These are phyloP conservation scores for Meganola albula DNA, from an alignment of 2,888 invertebrate species.

Conservation along the genomic window DNA sequence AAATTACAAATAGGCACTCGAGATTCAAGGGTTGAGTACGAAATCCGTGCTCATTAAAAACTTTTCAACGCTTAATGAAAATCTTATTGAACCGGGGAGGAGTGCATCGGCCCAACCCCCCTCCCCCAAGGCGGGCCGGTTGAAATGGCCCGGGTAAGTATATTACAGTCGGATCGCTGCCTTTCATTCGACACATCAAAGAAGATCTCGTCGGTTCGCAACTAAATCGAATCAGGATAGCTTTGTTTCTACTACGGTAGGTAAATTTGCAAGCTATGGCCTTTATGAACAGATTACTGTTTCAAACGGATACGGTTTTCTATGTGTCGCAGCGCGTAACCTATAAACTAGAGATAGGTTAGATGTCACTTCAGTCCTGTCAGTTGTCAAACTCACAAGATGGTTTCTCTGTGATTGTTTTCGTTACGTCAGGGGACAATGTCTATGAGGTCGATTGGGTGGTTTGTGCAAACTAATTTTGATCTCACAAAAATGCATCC, in stretches of 20 bases:
- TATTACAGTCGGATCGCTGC: constrained; percentile 75
- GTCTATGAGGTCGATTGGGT: too few relatives aligned
- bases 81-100: constrained; percentile 68
- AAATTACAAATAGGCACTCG: constrained; percentile 30
- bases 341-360: too few relatives aligned
- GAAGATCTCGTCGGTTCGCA: constrained; percentile 67
- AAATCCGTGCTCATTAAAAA: constrained; percentile 69
- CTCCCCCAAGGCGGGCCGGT: constrained; percentile 22
- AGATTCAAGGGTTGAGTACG: constrained; percentile 44
- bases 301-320: constrained; percentile 23
- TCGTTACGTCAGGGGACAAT: too few relatives aligned
- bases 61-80: constrained; percentile 74
- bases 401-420: too few relatives aligned
- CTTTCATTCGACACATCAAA: constrained; percentile 78
- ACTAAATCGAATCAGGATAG: constrained; percentile 70
- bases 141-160: constrained; percentile 74
- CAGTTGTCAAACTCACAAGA: too few relatives aligned
- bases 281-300: constrained; percentile 32
- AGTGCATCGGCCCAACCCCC: constrained; percentile 45
- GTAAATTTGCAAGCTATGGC: constrained; percentile 45
- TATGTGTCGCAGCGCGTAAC: too few relatives aligned
- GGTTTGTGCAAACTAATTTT: too few relatives aligned
- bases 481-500: too few relatives aligned
- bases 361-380: too few relatives aligned
- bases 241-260: constrained; percentile 66